Base-by-base conservation (phyloP, 2,113 vertebrate species). In the Anguilla japonica region DNA sequence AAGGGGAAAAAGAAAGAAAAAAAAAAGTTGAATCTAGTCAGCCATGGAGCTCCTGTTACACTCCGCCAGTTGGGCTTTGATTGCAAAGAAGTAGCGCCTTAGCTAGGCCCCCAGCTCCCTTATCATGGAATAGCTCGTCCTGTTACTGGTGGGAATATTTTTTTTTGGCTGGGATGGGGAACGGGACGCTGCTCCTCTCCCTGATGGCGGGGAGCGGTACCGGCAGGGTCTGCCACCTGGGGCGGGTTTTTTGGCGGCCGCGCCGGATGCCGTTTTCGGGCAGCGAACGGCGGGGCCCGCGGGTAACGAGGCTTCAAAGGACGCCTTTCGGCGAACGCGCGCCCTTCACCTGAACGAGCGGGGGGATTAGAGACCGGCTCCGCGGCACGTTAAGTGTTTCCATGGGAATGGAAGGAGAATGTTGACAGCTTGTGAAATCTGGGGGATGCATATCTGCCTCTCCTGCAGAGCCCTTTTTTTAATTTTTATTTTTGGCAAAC, bases 351-450 rank as follows among this genome's bases (percentile, higher is more conserved):
- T 63, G 40, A 93, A 93, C 84, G 94, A 92, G 92, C 87, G 34
- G 85, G 89, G 87, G 88, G 91, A 92, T 94, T 93, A 93, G 87
- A 92, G 87, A 79, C 56, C 85, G 85, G 86, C 90, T 84, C 57
- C 92, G 87, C 87, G 82, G 39, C 83, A 90, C 83, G 90, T 87
- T 91, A 87, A 83, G 83, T 26, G 14, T 53, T 84, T 82, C 79
- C 86, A 91, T 90, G 87, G 86, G 60, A 91, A 79, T 67, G 50
- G 84, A 91, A 88, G 50, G 87, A 89, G 85, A 87, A 5, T 86
- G 82, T 88, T 91, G 92, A 93, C 91, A 93, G 91, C 88, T 89
- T 88, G 90, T 89, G 79, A 90, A 92, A 91, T 90, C 90, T 89
- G 80, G 83, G 87, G 87, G 83, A 89, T 88, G 34, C 34, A 83